A percentile compares a stretch with the other conserved stretches of the same genome.
Evolutionary conservation across 2,113 vertebrate species (phyloP).

Genomic region (Chascanopsetta lugubris): DNA sequence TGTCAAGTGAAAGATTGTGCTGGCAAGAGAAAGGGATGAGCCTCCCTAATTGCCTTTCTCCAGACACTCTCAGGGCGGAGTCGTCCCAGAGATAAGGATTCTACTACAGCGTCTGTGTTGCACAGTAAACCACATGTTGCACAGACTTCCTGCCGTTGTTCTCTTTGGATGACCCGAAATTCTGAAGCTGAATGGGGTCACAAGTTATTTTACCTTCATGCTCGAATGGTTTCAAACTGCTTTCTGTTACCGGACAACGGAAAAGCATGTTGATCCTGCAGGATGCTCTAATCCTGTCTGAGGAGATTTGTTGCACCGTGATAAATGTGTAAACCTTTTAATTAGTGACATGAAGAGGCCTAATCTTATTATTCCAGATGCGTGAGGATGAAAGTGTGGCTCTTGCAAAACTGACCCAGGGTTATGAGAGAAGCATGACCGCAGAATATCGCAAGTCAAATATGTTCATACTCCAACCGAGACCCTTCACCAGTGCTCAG

Average conservation of each 20-base stretch:
- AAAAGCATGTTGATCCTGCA: background rate
- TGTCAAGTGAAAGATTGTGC: background rate
- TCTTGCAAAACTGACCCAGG: conserved; percentile 4
- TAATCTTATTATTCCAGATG: conserved; percentile 52
- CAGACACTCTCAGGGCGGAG: conserved; percentile 5
- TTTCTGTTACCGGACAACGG: background rate
- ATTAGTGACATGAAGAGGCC: conserved; percentile 9
- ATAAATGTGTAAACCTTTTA: conserved; percentile 15
- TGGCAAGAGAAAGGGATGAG: conserved; percentile 5
- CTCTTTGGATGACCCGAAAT: conserved; percentile 4
- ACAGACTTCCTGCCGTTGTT: conserved; percentile 19
- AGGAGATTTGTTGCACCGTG: conserved; percentile 1
- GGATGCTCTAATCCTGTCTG: conserved; percentile 6
- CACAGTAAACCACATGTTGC: conserved; percentile 51
- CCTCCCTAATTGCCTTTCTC: conserved; percentile 22
- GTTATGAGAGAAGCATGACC: conserved; percentile 9
- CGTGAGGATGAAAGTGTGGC: conserved; percentile 32
- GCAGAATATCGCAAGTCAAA: conserved; percentile 7
- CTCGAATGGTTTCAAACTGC: background rate
- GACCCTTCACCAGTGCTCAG: conserved; percentile 5
- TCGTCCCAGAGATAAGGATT: conserved; percentile 9
- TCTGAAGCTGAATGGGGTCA: background rate
- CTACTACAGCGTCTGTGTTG: conserved; percentile 13
- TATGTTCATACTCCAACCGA: conserved; percentile 13
- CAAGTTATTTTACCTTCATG: background rate